Percentiles rank a stretch among this genome's conserved stretches.
phyloP scores from a whole-genome alignment of 2,113 vertebrate species.

The Coracopsis vasa region DNA sequence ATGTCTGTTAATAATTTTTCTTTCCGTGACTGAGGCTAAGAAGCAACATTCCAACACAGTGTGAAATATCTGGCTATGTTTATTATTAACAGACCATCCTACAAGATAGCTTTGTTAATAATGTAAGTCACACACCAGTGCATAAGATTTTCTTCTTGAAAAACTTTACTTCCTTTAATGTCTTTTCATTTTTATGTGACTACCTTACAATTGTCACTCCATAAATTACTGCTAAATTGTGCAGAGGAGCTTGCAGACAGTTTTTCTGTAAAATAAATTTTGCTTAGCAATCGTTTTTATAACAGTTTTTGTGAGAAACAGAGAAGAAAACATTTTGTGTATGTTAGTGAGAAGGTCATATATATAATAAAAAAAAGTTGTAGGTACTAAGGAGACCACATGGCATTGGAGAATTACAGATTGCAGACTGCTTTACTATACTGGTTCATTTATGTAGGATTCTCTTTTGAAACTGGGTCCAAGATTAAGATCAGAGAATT shows the following conservation, averaged over 20 bases:
- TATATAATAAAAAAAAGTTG: not conserved
- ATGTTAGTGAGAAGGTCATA: not conserved
- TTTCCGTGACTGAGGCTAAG: not conserved
- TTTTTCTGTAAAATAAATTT: not conserved
- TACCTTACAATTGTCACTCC: not conserved
- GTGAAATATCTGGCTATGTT: constrained; percentile 25
- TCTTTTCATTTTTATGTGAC: not conserved
- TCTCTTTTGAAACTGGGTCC: not conserved
- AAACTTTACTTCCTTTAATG: not conserved
- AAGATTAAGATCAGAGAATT: not conserved
- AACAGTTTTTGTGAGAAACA: not conserved
- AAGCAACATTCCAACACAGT: not conserved
- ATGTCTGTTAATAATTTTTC: not conserved
- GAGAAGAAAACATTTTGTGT: not conserved
- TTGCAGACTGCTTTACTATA: not conserved
- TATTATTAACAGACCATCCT: constrained; percentile 36
- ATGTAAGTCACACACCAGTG: not conserved
- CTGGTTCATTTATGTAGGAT: not conserved
- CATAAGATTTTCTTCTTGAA: not conserved
- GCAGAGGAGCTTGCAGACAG: not conserved
- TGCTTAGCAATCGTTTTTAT: not conserved
- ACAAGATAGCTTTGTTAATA: not conserved
- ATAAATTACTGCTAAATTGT: constrained; percentile 1
- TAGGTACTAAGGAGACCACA: not conserved
- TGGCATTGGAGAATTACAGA: not conserved